Base-by-base conservation (phyloP, 2,113 vertebrate genomes). In the Phycodurus eques region DNA sequence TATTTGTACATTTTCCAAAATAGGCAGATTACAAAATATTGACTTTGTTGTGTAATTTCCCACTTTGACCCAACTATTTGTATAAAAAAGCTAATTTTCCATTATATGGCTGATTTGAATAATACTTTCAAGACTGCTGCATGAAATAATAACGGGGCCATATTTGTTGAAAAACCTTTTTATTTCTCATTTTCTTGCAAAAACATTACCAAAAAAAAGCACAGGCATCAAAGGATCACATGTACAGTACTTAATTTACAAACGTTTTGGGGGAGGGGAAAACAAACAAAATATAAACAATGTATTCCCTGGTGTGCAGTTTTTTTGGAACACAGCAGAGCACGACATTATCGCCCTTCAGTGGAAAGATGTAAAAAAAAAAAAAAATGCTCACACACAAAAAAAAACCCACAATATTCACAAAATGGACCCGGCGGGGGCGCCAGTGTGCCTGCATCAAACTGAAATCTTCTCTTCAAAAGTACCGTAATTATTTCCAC, bases 161-260 rank as follows among this genome's bases (percentile, higher is more conserved):
- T 11, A 4, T 17, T 7, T n/a, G 22, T 22, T 22, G 64, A 83
- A 82, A 70, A 74, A 83, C 83, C 70, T 61, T 88, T 91, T 92
- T 90, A 90, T 91, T 92, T 92, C 85, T 82, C 85, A 43, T 88
- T 88, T 87, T 87, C 70, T 85, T 89, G 73, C 68, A 80, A 90
- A 87, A 87, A 85, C 33, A 20, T 60, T 68, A 80, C 71, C 79
- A 43, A 59, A 74, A 76, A 66, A 71, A 84, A 78, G 80, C 17
- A 63, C 80, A 87, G 88, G 85, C 82, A 76, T 86, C 51, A 81
- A 84, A 78, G 64, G 80, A 80, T 83, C 80, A 89, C 80, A 82
- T 85, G 71, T 81, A 87, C 80, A 74, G 69, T 7, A 74, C 70
- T 77, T 84, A 78, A 74, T 82, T 86, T 88, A 85, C 82, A 86